Evolutionary conservation across 2,113 vertebrate species (phyloP).

Genomic region (Oncorhynchus keta): DNA sequence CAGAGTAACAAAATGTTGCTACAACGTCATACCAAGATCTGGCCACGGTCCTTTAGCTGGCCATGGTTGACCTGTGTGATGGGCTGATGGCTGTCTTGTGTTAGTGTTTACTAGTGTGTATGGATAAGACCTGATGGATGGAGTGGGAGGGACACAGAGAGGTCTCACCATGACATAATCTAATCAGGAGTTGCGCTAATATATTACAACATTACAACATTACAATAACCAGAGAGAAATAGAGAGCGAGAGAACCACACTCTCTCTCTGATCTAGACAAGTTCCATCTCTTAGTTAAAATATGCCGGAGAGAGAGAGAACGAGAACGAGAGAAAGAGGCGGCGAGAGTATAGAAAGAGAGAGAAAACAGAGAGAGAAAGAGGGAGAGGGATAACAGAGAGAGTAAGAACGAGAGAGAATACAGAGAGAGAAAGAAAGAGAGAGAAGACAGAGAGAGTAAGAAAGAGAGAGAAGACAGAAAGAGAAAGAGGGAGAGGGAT

Average conservation of each 20-base stretch:
- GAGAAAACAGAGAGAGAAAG: too few species aligned
- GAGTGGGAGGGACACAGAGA: slow-evolving; percentile 36
- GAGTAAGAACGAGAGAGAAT: slow-evolving; percentile 15
- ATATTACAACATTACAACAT: slow-evolving; percentile 58
- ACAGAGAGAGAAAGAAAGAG: background rate
- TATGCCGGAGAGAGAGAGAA: slow-evolving; percentile 26
- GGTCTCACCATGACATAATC: slow-evolving; percentile 27
- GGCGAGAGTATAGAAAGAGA: too few species aligned
- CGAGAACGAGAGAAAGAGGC: too few species aligned
- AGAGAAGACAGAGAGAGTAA: too few species aligned
- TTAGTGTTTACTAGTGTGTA: background rate
- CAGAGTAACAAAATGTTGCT: too few species aligned
- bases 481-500: too few species aligned
- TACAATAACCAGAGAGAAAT: slow-evolving; percentile 40
- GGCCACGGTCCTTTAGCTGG: too few species aligned
- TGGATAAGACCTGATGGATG: slow-evolving; percentile 14
- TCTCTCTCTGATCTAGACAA: slow-evolving; percentile 23
- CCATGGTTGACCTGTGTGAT: too few species aligned
- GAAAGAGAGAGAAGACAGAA: too few species aligned
- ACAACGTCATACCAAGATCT: too few species aligned
- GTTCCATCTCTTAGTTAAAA: slow-evolving; percentile 69
- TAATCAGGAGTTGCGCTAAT: slow-evolving; percentile 68
- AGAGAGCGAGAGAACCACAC: background rate
- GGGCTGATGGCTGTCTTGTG: background rate
- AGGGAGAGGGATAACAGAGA: slow-evolving; percentile 22